Evolutionary conservation across 2,888 invertebrate genomes (phyloP).

Genomic region (Eupithecia exiguata): DNA sequence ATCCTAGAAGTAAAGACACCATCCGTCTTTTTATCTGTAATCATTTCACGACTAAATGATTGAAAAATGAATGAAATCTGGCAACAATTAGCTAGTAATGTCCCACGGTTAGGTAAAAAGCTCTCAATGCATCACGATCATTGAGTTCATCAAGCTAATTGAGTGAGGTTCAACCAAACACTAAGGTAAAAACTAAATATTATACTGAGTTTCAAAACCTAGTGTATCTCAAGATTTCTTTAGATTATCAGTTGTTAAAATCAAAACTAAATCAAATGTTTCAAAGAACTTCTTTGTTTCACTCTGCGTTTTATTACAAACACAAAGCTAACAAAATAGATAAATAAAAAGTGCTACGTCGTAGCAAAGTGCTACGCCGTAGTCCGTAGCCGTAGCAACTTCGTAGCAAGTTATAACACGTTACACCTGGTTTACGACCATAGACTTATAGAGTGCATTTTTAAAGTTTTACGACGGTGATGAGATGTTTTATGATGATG

Average conservation of each 20-base stretch:
- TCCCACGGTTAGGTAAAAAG: background rate
- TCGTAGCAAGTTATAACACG: conserved; percentile 47
- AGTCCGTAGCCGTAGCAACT: conserved; percentile 38
- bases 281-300: conserved; percentile 14
- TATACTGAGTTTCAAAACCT: background rate
- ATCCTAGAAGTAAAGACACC: too few relatives aligned
- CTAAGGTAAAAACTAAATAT: background rate
- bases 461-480: conserved; percentile 41
- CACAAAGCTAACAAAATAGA: conserved; percentile 5
- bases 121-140: background rate
- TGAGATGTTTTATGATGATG: conserved; percentile 40
- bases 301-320: conserved; percentile 1
- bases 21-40: too few relatives aligned
- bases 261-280: conserved; percentile 2
- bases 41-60: too few relatives aligned
- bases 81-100: background rate
- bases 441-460: conserved; percentile 41
- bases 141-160: too few relatives aligned
- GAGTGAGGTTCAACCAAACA: background rate
- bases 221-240: background rate
- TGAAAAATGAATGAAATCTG: too few relatives aligned
- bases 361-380: conserved; percentile 50
- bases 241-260: background rate
- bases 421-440: conserved; percentile 41
- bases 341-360: conserved; percentile 19